Evolutionary conservation across 2,113 vertebrate genomes (phyloP).

Genomic region (Nerophis ophidion): DNA sequence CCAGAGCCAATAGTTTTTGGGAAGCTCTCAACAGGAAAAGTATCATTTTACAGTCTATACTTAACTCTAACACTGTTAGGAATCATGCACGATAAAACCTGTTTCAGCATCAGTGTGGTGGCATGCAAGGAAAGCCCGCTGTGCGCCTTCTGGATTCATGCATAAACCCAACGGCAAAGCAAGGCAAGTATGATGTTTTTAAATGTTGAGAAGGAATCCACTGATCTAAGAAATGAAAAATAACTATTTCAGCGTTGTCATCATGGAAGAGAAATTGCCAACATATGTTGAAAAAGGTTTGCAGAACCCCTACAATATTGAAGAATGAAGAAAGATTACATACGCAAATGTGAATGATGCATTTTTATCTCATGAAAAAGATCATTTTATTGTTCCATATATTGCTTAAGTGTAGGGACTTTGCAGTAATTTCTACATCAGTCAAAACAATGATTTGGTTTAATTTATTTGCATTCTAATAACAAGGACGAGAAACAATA

Average conservation of each 20-base stretch:
- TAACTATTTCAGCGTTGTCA: constrained; percentile 22
- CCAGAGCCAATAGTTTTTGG: constrained; percentile 26
- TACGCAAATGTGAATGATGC: too few relatives aligned
- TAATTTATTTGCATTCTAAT: too few relatives aligned
- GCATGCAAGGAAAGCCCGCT: constrained; percentile 20
- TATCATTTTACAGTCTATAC: not conserved
- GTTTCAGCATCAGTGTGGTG: constrained; percentile 38
- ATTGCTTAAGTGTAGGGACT: too few relatives aligned
- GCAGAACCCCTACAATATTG: too few relatives aligned
- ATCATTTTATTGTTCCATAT: too few relatives aligned
- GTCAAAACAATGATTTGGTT: too few relatives aligned
- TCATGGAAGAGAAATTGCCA: constrained; percentile 21
- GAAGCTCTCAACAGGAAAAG: constrained; percentile 34
- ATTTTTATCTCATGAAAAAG: too few relatives aligned
- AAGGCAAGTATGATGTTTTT: constrained; percentile 53
- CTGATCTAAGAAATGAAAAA: constrained; percentile 31
- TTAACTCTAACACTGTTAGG: constrained; percentile 15
- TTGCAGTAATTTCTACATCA: too few relatives aligned
- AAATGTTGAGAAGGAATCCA: constrained; percentile 41
- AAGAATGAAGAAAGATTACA: too few relatives aligned
- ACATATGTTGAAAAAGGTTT: too few relatives aligned
- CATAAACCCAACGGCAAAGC: constrained; percentile 23
- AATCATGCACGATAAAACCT: constrained; percentile 41
- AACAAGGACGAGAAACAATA: too few relatives aligned
- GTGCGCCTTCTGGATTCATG: constrained; percentile 33